These are phyloP conservation scores for Galleria mellonella DNA, from an alignment of 1,140 invertebrate genomes.

Conservation along the genomic window DNA sequence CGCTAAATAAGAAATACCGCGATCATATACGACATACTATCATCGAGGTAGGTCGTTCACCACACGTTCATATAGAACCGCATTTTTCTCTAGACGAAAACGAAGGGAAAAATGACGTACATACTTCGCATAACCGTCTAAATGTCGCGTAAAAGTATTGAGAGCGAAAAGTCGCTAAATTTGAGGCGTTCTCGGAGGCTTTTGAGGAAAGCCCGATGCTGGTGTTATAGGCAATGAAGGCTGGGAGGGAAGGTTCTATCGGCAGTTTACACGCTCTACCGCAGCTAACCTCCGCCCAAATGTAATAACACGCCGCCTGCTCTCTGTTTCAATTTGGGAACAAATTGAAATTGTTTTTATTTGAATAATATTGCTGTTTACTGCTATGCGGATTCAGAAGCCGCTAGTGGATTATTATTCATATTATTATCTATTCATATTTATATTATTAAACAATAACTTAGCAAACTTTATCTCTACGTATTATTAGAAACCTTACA, in stretches of 20 bases:
- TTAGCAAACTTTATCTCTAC: too few relatives aligned
- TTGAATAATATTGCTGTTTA: conserved; percentile 65
- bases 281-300: conserved; percentile 68
- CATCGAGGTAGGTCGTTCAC: conserved; percentile 6
- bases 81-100: conserved; percentile 27
- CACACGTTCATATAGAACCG: conserved; percentile 33
- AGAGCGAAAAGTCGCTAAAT: conserved; percentile 70
- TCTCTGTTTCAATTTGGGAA: conserved; percentile 71
- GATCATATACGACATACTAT: conserved; percentile 13
- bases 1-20: conserved; percentile 57
- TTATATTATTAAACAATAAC: too few relatives aligned
- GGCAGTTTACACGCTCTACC: conserved; percentile 70
- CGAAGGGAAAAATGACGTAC: conserved; percentile 37
- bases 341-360: conserved; percentile 74
- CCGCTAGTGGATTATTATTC: conserved; percentile 13
- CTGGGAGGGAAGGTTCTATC: conserved; percentile 60
- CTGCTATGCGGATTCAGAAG: conserved; percentile 32
- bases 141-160: conserved; percentile 64
- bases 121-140: conserved; percentile 37
- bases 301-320: conserved; percentile 63
- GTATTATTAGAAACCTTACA: too few relatives aligned
- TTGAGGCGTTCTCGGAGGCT: conserved; percentile 63
- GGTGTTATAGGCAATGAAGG: conserved; percentile 68
- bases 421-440: too few relatives aligned
- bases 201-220: conserved; percentile 66